Base-by-base conservation (phyloP, 2,113 vertebrate species). In the Andinoacara biseriatus region DNA sequence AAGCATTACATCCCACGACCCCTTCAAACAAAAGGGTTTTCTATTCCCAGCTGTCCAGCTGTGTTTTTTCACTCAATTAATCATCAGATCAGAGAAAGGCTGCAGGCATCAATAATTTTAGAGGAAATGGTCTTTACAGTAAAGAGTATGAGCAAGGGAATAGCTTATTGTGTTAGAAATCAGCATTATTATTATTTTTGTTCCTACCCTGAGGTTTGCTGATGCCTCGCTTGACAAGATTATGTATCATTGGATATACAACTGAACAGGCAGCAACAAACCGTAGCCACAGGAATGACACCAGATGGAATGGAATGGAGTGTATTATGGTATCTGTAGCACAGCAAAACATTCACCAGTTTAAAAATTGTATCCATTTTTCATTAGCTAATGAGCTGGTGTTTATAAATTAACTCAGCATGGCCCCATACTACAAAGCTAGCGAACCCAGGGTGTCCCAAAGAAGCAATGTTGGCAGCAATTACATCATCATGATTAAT, bases 1-100 rank as follows among this genome's bases (percentile, higher is more conserved):
- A 3, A 86, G 54, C 54, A 52, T 82, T 62, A 84, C 58, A 59
- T 80, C 75, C 72, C 61, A 15, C 15, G 20, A 76, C 75, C 65
- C 72, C 29, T 78, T 78, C 85, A 92, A 91, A 89, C 80, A 88
- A 90, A 87, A 89, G 82, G 76, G n/a, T 61, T 87, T 89, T 84
- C 81, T 61, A 11, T 57, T 40, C 67, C 14, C 58, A 15, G 79
- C 69, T 84, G 76, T 72, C 24, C 58, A 7, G 31, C 61, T 18
- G 7, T 2, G 22, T 62, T 88, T 74, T 80, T 83, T 75, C 74
- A 74, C 76, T 83, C 83, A 58, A 87, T 92, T 88, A 89, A 89
- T 90, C 87, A 52, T 72, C 46, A 52, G 67, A 77, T 65, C 14
- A 11, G 56, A 46, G 54, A 83, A 26, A 40, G 81, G 82, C 89